A percentile compares a stretch with the other conserved stretches of the same genome.
Conservation (phyloP, 2,888 invertebrate genomes). For the Augochlorella aurata region DNA sequence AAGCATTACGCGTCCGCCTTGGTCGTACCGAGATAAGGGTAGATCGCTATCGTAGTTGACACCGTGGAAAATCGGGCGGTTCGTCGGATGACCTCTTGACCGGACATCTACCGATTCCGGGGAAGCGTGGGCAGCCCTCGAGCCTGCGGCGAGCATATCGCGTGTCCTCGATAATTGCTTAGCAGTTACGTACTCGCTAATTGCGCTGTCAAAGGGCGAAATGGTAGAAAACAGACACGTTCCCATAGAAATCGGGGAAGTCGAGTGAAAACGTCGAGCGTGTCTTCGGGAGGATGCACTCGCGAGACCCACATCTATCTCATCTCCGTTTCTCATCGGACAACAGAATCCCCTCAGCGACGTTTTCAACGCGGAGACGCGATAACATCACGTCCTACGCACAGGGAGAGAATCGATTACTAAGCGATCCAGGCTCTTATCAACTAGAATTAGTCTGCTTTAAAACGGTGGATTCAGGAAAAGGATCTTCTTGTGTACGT, state of each 20-base stretch:
- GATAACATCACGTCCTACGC: no score
- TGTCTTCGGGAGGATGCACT: neutral
- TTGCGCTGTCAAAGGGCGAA: conserved; percentile 37
- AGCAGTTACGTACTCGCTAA: conserved; percentile 42
- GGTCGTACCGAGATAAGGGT: neutral
- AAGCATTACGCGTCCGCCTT: no score
- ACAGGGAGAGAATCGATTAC: no score
- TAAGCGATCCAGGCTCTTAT: no score
- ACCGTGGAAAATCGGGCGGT: conserved; percentile 50
- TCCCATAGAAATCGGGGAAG: conserved; percentile 20
- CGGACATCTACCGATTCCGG: conserved; percentile 42
- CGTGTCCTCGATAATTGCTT: conserved; percentile 26
- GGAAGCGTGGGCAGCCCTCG: conserved; percentile 22
- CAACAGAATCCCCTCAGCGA: no score
- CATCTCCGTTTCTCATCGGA: neutral
- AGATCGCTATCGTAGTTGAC: neutral
- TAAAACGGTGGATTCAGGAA: no score
- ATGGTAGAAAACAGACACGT: conserved; percentile 9
- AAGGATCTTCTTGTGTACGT: no score
- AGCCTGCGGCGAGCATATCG: neutral
- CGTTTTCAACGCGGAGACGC: no score
- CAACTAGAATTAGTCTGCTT: no score
- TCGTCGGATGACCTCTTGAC: conserved; percentile 53
- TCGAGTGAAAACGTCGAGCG: neutral
- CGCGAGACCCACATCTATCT: neutral